Conservation (phyloP, 2,113 vertebrate genomes). For the Plestiodon gilberti region DNA sequence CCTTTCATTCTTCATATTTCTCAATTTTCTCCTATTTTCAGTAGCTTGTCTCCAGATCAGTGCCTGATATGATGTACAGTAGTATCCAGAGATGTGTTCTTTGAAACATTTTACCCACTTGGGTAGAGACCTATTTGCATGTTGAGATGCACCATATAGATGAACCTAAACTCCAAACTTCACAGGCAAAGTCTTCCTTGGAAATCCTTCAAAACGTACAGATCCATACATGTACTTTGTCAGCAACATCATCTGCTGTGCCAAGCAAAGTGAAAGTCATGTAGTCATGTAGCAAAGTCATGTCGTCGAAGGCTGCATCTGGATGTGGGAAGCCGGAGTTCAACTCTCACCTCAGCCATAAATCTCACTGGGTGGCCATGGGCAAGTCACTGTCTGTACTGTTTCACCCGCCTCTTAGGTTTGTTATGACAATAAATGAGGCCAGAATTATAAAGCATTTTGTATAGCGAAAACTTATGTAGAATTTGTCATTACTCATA, state of each 20-base stretch:
- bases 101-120: background rate
- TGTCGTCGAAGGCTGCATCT: background rate
- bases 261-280: background rate
- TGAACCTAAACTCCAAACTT: background rate
- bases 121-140: background rate
- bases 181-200: background rate
- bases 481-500: background rate
- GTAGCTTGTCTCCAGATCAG: background rate
- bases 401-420: background rate
- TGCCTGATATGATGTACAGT: background rate
- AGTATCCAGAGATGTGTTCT: background rate
- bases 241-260: background rate
- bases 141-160: background rate
- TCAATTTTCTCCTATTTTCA: background rate
- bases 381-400: background rate
- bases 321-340: background rate
- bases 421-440: background rate
- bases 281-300: too few relatives aligned
- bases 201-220: background rate
- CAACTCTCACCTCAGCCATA: too few relatives aligned
- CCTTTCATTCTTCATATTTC: background rate
- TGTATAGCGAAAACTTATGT: background rate
- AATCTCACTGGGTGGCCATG: slow-evolving; percentile 4
- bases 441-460: background rate
- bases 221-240: background rate